These are phyloP conservation scores for Thelohanellus kitauei DNA, from an alignment of 30 jellyfish, hydroid and myxozoan genomes.

Conservation along the genomic window DNA sequence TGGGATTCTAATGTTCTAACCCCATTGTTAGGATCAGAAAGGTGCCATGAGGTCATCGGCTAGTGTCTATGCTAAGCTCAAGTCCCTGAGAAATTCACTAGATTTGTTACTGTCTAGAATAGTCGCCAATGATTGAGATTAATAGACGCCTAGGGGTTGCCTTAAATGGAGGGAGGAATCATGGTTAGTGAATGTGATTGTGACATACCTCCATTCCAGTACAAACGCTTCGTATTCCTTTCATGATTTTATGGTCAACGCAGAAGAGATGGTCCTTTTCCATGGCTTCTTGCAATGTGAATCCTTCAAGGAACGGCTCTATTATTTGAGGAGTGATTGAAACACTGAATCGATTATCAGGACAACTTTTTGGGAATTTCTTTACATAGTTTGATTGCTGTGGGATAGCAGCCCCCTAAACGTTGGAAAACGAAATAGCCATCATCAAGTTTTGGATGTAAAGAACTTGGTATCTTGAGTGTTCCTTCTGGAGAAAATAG, in stretches of 20 bases:
- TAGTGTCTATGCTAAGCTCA: no score
- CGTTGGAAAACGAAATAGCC: constrained; percentile 50
- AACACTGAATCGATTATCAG: constrained; percentile 10
- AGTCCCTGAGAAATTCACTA: no score
- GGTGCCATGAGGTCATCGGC: no score
- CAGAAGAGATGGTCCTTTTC: constrained; percentile 16
- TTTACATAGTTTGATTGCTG: constrained; percentile 29
- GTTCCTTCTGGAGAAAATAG: constrained; percentile 56
- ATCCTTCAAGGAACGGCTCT: constrained; percentile 40
- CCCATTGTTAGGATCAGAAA: no score
- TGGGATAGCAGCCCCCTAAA: constrained; percentile 47
- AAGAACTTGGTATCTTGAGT: constrained; percentile 36
- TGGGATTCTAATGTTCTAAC: no score
- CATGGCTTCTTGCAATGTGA: constrained; percentile 27
- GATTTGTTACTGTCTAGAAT: no score
- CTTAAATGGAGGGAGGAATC: no score
- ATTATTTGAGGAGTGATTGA: constrained; percentile 27
- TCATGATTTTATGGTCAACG: constrained; percentile 47
- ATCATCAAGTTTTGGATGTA: no score
- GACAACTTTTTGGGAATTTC: constrained; percentile 52
- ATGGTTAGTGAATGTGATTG: no score
- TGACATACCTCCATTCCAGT: no score
- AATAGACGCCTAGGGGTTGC: no score
- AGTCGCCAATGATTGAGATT: no score
- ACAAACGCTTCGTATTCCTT: constrained; percentile 40